These are phyloP conservation scores for Sebastolobus altivelis DNA, from an alignment of 2,797 vertebrate genomes.

Conservation along the genomic window DNA sequence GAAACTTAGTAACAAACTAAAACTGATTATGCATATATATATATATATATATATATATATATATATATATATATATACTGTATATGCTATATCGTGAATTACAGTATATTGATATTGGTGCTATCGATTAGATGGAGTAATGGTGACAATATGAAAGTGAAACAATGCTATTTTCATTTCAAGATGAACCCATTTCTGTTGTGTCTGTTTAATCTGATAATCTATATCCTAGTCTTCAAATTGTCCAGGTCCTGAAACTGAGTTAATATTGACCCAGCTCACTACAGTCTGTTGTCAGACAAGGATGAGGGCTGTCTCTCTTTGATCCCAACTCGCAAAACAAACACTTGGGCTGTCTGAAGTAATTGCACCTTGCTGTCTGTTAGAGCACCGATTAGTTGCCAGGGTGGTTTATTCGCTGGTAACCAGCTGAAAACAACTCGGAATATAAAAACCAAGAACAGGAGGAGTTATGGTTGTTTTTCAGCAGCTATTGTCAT, in stretches of 20 bases:
- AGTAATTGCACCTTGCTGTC: constrained; percentile 45
- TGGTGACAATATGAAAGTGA: background rate
- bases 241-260: constrained; percentile 73
- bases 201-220: constrained; percentile 23
- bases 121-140: background rate
- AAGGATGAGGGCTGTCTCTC: constrained; percentile 60
- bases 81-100: background rate
- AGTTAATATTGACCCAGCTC: constrained; percentile 82
- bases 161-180: background rate
- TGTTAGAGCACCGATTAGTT: constrained; percentile 41
- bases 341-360: constrained; percentile 73
- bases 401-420: constrained; percentile 40
- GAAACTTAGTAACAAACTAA: background rate
- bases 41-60: too few species aligned
- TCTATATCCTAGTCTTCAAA: constrained; percentile 54
- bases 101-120: background rate
- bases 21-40: background rate
- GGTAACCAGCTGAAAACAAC: constrained; percentile 40
- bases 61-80: too few species aligned
- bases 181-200: background rate
- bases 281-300: constrained; percentile 62
- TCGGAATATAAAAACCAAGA: background rate
- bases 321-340: constrained; percentile 70
- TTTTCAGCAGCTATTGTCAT: background rate
- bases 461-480: background rate